Percentiles rank a stretch among this genome's conserved stretches.
These are phyloP conservation scores for Montipora efflorescens DNA, from an alignment of 64 coral and sea anemone species.

Conservation along the genomic window DNA sequence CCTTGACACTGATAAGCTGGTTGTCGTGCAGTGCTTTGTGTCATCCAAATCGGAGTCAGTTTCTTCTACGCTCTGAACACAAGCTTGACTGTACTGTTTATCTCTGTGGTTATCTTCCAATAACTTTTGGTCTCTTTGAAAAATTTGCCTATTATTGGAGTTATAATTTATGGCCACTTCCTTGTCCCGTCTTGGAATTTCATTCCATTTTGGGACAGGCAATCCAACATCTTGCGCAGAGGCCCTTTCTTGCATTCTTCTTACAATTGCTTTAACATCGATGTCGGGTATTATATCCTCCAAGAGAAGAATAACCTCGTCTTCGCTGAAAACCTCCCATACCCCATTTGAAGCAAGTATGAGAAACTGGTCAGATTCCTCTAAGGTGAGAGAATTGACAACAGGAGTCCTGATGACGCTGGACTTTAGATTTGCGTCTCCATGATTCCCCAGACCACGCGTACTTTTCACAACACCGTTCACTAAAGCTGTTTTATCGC, in stretches of 20 bases:
- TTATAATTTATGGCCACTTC: neutral
- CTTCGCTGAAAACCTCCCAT: conserved; percentile 94
- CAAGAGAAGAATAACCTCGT: conserved; percentile 86
- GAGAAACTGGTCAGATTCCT: conserved; percentile 83
- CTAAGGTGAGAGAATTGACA: conserved; percentile 74
- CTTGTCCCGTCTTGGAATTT: conserved; percentile 45
- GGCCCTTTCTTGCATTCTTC: conserved; percentile 55
- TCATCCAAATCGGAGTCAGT: conserved; percentile 7
- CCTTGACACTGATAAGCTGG: neutral
- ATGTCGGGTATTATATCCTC: conserved; percentile 92
- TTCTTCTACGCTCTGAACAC: neutral
- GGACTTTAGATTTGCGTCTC: conserved; percentile 82
- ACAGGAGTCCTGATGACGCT: conserved; percentile 81
- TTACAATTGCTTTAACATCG: conserved; percentile 80
- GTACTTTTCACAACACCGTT: conserved; percentile 88
- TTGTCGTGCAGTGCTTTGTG: neutral
- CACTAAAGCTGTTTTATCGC: conserved; percentile 83
- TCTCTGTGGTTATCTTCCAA: neutral
- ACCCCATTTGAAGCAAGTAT: conserved; percentile 89
- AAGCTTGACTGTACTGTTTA: neutral
- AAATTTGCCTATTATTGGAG: neutral
- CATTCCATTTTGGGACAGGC: conserved; percentile 3
- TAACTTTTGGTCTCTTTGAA: neutral
- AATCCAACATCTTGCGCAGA: neutral
- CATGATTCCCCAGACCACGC: conserved; percentile 94